Percentiles rank a stretch among this genome's conserved stretches.
Evolutionary conservation across 2,113 vertebrate species (phyloP).

Genomic region (Martes martes): DNA sequence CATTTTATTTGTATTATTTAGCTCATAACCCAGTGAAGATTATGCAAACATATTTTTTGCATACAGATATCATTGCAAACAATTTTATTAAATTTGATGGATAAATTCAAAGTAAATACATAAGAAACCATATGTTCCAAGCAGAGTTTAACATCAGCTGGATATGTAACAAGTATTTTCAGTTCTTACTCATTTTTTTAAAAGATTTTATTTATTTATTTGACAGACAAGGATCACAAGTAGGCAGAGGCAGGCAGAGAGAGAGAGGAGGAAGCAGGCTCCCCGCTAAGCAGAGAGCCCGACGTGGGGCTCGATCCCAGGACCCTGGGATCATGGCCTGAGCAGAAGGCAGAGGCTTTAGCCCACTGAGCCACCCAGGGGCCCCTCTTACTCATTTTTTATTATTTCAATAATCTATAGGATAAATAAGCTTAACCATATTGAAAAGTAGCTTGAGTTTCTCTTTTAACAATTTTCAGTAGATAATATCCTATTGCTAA

Average conservation of each 20-base stretch:
- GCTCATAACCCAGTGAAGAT: neutral
- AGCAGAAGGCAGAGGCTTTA: too few species aligned
- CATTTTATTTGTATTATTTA: neutral
- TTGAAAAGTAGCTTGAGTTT: neutral
- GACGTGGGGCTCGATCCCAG: fast-evolving
- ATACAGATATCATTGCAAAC: neutral
- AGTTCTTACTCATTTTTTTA: neutral
- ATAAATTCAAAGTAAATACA: neutral
- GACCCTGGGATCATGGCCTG: too few species aligned
- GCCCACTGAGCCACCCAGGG: too few species aligned
- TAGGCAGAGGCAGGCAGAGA: too few species aligned
- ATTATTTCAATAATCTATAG: neutral
- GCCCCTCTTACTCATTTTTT: neutral
- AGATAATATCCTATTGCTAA: neutral
- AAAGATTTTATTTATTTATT: too few species aligned
- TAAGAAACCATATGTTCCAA: neutral
- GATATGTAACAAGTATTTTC: neutral
- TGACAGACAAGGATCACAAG: too few species aligned
- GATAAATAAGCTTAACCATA: neutral
- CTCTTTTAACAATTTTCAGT: neutral
- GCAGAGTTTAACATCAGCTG: neutral
- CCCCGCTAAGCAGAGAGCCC: too few species aligned
- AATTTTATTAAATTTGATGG: neutral
- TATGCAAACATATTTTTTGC: neutral
- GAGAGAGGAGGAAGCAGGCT: too few species aligned